Base-by-base conservation (phyloP, 2,113 vertebrate genomes). In the Eira barbara region DNA sequence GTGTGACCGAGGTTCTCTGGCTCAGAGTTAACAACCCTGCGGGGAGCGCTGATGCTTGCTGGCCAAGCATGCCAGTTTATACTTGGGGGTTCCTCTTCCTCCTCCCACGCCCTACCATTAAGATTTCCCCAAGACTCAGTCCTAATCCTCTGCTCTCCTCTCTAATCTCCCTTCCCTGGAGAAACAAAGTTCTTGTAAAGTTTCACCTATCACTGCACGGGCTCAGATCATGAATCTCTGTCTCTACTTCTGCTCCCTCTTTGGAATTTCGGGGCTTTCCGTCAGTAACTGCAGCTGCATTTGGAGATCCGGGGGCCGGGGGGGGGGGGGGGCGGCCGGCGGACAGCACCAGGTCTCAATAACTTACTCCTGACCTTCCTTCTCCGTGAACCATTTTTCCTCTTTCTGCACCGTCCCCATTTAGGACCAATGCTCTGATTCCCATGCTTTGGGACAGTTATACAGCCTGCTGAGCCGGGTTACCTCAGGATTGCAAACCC, bases 321-420 rank as follows among this genome's bases (percentile, higher is more conserved):
- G n/a, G n/a, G n/a, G n/a, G n/a, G n/a, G n/a, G n/a, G n/a, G n/a
- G n/a, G n/a, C n/a, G n/a, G n/a, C n/a, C n/a, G n/a, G n/a, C n/a
- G n/a, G n/a, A n/a, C n/a, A n/a, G n/a, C n/a, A n/a, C 36, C 57
- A 82, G 79, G 31, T 94, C 80, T 61, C 94, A 97, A 91, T 80
- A 97, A 93, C 76, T 94, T 57, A 88, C 42, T 96, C 18, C 67
- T 71, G 80, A 84, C 88, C 49, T 94, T 78, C 91, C 90, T 93
- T 92, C 85, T 90, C 89, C 34, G 82, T 57, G 92, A 39, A 81
- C 23, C 92, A 82, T 63, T 81, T 88, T 91, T 95, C 49, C 39
- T 92, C 91, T 95, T 94, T 13, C 52, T 63, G 57, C 39, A 47
- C 57, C 81, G 21, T 84, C 76, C 76, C 69, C 31, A 95, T 86